A percentile compares a stretch with the other conserved stretches of the same genome.
Conservation (phyloP, 1,140 invertebrate genomes). For the Eueides isabella region DNA sequence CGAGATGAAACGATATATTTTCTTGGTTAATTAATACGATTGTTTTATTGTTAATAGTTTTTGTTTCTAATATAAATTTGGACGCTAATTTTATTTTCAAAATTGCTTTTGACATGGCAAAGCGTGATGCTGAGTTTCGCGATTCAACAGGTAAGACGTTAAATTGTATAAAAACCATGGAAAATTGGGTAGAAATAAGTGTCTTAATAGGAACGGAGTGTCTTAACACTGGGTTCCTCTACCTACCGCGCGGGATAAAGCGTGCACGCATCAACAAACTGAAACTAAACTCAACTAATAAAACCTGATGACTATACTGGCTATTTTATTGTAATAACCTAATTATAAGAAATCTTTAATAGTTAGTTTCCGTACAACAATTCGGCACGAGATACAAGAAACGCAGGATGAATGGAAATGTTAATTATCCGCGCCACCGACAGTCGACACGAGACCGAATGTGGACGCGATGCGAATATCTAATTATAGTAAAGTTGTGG, state of each 20-base stretch:
- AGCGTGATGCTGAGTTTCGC: no score
- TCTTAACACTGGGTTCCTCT: no score
- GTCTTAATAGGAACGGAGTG: no score
- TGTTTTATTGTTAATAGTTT: background rate
- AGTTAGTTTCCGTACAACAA: background rate
- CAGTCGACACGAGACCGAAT: background rate
- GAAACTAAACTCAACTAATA: no score
- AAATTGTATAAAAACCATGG: no score
- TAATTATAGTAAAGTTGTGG: background rate
- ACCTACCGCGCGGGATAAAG: no score
- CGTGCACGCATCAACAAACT: no score
- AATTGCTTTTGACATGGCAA: no score
- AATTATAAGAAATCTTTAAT: constrained; percentile 12
- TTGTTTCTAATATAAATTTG: background rate
- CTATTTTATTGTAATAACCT: background rate
- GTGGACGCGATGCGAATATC: constrained; percentile 6
- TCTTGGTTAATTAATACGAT: background rate
- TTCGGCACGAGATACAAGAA: constrained; percentile 3
- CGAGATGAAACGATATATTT: constrained; percentile 1
- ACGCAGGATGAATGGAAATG: constrained; percentile 6
- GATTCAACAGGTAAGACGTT: no score
- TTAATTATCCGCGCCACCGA: background rate
- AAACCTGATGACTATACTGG: no score
- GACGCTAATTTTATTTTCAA: no score
- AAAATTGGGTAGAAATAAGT: no score